Conservation (phyloP, 2,797 vertebrate species). For the Chloroceryle inda region DNA sequence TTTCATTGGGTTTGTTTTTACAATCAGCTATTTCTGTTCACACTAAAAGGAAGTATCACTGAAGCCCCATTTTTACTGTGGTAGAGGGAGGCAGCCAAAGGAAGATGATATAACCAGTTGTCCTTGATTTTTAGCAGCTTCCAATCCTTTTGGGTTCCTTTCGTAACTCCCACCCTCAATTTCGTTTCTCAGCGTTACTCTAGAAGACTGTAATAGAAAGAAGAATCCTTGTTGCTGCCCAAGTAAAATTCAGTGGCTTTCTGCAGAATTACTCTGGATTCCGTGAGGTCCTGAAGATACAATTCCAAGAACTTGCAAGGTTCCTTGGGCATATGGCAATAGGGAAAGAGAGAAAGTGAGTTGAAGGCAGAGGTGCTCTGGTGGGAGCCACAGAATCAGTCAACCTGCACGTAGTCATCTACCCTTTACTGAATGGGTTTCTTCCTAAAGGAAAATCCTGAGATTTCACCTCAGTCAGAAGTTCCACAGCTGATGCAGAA, state of each 20-base stretch:
- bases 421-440: background rate
- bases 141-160: background rate
- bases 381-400: background rate
- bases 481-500: background rate
- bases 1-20: conserved; percentile 42
- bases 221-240: background rate
- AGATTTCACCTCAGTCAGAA: background rate
- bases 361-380: background rate
- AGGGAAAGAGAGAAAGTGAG: background rate
- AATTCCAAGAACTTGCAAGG: background rate
- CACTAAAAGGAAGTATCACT: background rate
- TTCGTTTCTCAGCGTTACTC: background rate
- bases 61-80: background rate
- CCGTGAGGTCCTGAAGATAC: background rate
- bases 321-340: background rate
- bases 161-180: background rate
- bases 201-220: background rate
- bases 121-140: background rate
- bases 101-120: background rate
- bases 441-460: background rate
- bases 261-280: background rate
- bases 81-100: background rate
- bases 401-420: background rate
- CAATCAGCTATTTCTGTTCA: conserved; percentile 13
- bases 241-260: background rate